These are phyloP conservation scores for Cheilosia impressa DNA, from an alignment of 2,888 invertebrate species.

Conservation along the genomic window DNA sequence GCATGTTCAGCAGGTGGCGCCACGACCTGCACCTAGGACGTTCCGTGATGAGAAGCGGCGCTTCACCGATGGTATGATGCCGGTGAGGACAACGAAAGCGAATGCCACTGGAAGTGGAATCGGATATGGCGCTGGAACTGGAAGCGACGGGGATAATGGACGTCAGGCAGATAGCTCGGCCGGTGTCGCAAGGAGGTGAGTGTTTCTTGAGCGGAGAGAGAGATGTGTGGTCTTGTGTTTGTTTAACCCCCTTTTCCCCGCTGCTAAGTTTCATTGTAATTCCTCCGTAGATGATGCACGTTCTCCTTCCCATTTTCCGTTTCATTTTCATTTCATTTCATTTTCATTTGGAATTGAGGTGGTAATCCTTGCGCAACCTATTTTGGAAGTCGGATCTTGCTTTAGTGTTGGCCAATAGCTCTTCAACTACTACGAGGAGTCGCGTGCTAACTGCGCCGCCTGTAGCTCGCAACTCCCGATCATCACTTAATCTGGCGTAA, in stretches of 20 bases:
- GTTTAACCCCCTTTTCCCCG: slow-evolving; percentile 2
- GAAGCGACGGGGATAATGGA: slow-evolving; percentile 72
- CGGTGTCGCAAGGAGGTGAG: slow-evolving; percentile 71
- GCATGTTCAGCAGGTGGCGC: slow-evolving; percentile 65
- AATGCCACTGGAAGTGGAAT: slow-evolving; percentile 41
- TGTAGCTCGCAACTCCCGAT: too few species aligned
- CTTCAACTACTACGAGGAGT: too few species aligned
- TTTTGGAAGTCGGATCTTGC: too few species aligned
- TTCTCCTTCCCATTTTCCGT: slow-evolving; percentile 15
- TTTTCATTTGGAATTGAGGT: background rate
- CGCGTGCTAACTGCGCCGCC: too few species aligned
- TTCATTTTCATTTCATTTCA: slow-evolving; percentile 2
- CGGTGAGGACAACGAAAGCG: slow-evolving; percentile 56
- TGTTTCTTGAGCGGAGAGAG: background rate
- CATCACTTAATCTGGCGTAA: too few species aligned
- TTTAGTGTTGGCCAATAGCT: too few species aligned
- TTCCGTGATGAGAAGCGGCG: slow-evolving; percentile 77
- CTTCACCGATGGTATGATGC: slow-evolving; percentile 76
- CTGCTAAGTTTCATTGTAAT: slow-evolving; percentile 44
- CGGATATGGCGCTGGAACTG: slow-evolving; percentile 58
- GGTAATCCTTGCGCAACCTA: too few species aligned
- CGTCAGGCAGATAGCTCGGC: slow-evolving; percentile 72
- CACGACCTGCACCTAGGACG: slow-evolving; percentile 68
- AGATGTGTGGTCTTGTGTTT: background rate
- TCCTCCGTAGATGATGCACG: background rate